phyloP scores from a whole-genome alignment of 2,888 invertebrate species.

The Agonopterix alstromeriana region DNA sequence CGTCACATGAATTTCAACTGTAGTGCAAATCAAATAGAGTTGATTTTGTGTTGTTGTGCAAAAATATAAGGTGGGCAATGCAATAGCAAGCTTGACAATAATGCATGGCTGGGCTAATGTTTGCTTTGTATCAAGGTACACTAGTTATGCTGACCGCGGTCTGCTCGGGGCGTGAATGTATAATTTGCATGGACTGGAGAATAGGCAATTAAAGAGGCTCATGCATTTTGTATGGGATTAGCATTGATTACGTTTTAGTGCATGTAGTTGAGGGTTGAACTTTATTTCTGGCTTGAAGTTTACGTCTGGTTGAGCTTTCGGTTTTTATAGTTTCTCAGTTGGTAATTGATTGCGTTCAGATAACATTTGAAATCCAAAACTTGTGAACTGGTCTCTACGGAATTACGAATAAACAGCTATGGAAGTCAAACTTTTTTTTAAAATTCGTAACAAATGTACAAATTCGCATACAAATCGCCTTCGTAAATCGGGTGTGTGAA shows the following conservation, averaged over 20 bases:
- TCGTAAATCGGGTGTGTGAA: too few species aligned
- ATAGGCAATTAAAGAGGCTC: constrained; percentile 68
- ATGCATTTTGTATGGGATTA: constrained; percentile 62
- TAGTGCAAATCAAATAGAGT: constrained; percentile 2
- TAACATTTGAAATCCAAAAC: too few species aligned
- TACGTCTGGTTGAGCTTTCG: too few species aligned
- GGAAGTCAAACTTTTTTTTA: too few species aligned
- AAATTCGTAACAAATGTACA: too few species aligned
- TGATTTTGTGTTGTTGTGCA: constrained; percentile 11
- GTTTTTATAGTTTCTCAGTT: too few species aligned
- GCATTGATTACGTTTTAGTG: neutral
- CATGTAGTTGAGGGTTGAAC: too few species aligned
- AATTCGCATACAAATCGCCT: too few species aligned
- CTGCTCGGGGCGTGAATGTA: constrained; percentile 69
- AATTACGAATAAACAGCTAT: too few species aligned
- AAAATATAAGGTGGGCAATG: constrained; percentile 36
- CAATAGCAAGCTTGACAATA: constrained; percentile 63
- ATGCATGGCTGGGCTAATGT: constrained; percentile 74
- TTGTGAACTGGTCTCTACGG: too few species aligned
- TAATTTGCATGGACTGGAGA: constrained; percentile 56
- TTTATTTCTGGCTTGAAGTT: too few species aligned
- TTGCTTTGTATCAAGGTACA: constrained; percentile 70
- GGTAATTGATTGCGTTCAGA: too few species aligned
- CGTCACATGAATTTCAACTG: constrained; percentile 12
- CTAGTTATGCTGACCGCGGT: constrained; percentile 59